Evolutionary conservation across 2,113 vertebrate species (phyloP).

Genomic region (Alligator sinensis): DNA sequence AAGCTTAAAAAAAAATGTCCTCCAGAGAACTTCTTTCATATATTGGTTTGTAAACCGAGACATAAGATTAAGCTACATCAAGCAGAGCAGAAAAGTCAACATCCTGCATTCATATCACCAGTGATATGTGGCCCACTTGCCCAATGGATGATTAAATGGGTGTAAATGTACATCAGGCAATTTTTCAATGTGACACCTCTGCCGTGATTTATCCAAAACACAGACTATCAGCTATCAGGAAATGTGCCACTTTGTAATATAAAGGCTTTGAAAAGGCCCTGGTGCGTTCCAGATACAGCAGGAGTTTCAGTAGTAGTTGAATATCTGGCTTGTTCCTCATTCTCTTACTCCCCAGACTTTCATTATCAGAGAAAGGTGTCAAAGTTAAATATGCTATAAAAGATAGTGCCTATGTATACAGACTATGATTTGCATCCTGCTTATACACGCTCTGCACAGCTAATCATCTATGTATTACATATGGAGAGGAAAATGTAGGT

Average conservation of each 20-base stretch:
- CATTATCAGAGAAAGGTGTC: background rate
- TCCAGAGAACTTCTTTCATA: background rate
- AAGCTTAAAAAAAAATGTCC: background rate
- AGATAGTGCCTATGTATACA: background rate
- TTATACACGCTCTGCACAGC: background rate
- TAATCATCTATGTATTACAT: background rate
- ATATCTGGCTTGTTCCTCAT: background rate
- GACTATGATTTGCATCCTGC: background rate
- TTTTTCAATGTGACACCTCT: conserved; percentile 27
- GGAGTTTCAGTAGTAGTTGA: background rate
- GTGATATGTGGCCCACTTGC: background rate
- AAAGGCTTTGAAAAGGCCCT: conserved; percentile 18
- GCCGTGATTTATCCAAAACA: background rate
- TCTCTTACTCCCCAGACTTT: background rate
- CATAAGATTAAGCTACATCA: background rate
- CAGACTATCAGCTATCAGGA: conserved; percentile 12
- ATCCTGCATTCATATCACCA: background rate
- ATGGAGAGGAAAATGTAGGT: background rate
- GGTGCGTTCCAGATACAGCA: background rate
- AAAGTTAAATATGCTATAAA: background rate
- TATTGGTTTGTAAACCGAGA: background rate
- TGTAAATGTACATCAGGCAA: background rate
- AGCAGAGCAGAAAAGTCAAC: conserved; percentile 3
- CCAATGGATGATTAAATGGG: background rate
- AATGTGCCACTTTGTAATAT: background rate